Percentiles rank a stretch among this genome's conserved stretches.
Conservation (phyloP, 2,113 vertebrate genomes). For the Naja naja region DNA sequence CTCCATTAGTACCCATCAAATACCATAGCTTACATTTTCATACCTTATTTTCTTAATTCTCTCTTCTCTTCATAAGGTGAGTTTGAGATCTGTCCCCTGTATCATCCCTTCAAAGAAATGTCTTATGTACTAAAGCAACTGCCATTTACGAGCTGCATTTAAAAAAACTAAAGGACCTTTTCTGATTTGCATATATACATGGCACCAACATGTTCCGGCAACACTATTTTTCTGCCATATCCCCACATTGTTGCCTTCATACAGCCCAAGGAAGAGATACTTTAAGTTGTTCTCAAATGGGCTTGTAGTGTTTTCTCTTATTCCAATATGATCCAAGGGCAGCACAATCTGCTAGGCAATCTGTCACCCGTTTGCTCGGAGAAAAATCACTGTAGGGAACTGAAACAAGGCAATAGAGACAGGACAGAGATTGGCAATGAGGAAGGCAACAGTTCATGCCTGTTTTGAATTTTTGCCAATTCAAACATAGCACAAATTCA, state of each 20-base stretch:
- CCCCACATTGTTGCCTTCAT: not conserved
- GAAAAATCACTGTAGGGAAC: not conserved
- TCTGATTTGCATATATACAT: not conserved
- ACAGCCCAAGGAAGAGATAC: not conserved
- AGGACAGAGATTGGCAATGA: not conserved
- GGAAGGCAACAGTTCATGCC: not conserved
- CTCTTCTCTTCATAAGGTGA: not conserved
- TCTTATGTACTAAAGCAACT: not conserved
- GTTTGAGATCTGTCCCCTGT: not conserved
- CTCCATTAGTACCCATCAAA: not conserved
- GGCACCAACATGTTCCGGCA: not conserved
- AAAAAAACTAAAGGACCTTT: not conserved
- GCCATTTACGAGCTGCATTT: not conserved
- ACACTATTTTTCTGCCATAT: not conserved
- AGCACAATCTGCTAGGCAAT: not conserved
- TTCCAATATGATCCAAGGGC: not conserved
- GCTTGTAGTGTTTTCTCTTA: not conserved
- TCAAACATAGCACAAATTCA: not conserved
- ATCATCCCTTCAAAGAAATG: not conserved
- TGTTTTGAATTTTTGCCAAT: not conserved
- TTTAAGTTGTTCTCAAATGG: not conserved
- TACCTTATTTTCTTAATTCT: not conserved
- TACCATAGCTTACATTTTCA: not conserved
- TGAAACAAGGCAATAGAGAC: not conserved
- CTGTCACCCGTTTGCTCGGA: not conserved